Conservation (phyloP, 2,888 invertebrate species). For the Archips crataeganus region DNA sequence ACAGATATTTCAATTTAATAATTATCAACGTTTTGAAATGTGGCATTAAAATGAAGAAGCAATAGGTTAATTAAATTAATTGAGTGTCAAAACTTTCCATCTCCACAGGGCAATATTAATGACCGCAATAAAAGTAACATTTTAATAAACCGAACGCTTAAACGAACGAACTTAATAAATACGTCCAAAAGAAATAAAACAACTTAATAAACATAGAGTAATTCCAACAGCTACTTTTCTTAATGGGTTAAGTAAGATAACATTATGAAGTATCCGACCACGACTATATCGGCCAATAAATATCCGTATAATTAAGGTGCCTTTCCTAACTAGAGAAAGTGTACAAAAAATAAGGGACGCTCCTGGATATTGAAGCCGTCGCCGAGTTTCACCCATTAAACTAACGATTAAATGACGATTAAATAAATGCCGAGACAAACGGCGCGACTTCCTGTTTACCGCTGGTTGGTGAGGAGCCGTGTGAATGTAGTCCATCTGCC, state of each 20-base stretch:
- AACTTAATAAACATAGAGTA: constrained; percentile 1
- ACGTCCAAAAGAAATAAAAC: neutral
- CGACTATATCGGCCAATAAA: constrained; percentile 31
- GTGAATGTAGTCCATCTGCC: constrained; percentile 41
- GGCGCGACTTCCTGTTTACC: constrained; percentile 68
- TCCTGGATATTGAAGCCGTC: constrained; percentile 51
- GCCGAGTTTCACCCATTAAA: constrained; percentile 79
- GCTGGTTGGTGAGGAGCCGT: constrained; percentile 44
- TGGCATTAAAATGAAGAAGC: neutral
- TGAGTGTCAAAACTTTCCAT: neutral
- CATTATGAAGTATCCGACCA: constrained; percentile 11
- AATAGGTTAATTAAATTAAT: constrained; percentile 5
- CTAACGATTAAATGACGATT: constrained; percentile 72
- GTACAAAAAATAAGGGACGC: constrained; percentile 53
- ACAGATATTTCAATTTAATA: neutral
- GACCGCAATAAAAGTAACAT: constrained; percentile 1
- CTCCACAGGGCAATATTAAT: constrained; percentile 5
- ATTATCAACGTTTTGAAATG: constrained; percentile 1
- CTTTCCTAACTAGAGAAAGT: constrained; percentile 53
- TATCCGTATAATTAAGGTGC: constrained; percentile 40
- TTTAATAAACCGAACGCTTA: constrained; percentile 5
- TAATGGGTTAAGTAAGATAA: constrained; percentile 20
- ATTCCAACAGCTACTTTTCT: constrained; percentile 9
- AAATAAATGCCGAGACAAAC: constrained; percentile 65
- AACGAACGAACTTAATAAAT: constrained; percentile 15